Conservation (phyloP, 2,888 invertebrate genomes). For the Portevinia maculata region DNA sequence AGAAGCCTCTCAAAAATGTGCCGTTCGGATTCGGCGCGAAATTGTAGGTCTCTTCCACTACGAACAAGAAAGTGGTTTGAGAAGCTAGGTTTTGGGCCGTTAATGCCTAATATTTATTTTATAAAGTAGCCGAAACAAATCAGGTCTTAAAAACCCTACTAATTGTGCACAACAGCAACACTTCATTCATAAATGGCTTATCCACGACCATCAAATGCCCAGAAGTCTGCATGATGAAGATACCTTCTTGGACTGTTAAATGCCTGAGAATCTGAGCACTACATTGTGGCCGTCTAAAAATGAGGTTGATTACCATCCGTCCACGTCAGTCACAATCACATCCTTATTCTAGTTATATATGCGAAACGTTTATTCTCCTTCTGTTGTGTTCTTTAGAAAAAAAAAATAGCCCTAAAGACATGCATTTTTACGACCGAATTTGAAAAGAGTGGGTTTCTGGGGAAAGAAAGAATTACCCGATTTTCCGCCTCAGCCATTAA, state of each 20-base stretch:
- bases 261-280: conserved; percentile 39
- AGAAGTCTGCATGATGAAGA: conserved; percentile 32
- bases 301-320: conserved; percentile 64
- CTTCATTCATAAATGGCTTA: conserved; percentile 7
- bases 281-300: conserved; percentile 55
- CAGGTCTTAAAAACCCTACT: too few relatives aligned
- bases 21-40: too few relatives aligned
- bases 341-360: conserved; percentile 3
- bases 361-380: conserved; percentile 10
- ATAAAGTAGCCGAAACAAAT: too few relatives aligned
- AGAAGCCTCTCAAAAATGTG: too few relatives aligned
- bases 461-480: conserved; percentile 41
- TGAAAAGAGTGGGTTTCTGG: conserved; percentile 28
- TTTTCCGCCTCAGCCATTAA: conserved; percentile 66
- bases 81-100: too few relatives aligned
- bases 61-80: too few relatives aligned
- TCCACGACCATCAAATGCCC: conserved; percentile 26
- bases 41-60: too few relatives aligned
- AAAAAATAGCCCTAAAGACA: conserved; percentile 47
- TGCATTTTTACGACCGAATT: conserved; percentile 61
- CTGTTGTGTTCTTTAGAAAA: conserved; percentile 7
- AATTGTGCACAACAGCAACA: background rate
- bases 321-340: conserved; percentile 46
- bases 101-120: too few relatives aligned
- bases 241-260: conserved; percentile 12